Base-by-base conservation (phyloP, 2,113 vertebrate genomes). In the Lutjanus erythropterus region DNA sequence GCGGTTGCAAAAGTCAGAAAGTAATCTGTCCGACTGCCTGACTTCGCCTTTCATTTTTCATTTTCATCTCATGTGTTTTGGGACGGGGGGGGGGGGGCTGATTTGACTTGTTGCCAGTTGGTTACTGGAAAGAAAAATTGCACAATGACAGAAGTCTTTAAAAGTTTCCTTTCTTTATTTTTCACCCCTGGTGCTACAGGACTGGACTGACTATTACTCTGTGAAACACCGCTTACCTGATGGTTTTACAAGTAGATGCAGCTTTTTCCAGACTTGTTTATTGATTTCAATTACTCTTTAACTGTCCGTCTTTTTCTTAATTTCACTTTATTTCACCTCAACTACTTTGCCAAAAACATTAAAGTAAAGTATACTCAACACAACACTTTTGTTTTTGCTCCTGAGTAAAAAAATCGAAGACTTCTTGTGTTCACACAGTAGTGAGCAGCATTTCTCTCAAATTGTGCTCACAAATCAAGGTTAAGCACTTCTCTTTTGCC, bases 31-130 rank as follows among this genome's bases (percentile, higher is more conserved):
- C 49, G 50, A n/a, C 39, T 31, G 47, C n/a, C 47, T 58, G 33
- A 29, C 44, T 67, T 55, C 68, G 59, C 27, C 31, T 90, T 82
- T 84, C 56, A 49, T 68, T 78, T 75, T 71, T 71, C 56, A 69
- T 60, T 44, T 64, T 80, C 65, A 76, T 85, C 64, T 73, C 41
- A 73, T 46, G 69, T 39, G 42, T 41, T 75, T 46, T 72, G 11
- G 15, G 15, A n/a, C 4, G 56, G 12, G 39, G 42, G 11, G 15
- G 15, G 25, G 5, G 56, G 12, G 39, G 42, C 18, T 58, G 12
- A 14, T 76, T 70, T 76, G 19, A 66, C 25, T 46, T 75, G 55
- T 47, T 60, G 64, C 42, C 62, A n/a, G 37, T 10, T 68, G 65
- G 69, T 72, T 72, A 29, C 39, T 44, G 46, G 21, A 78, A 29